Evolutionary conservation across 2,888 invertebrate species (phyloP).

Genomic region (Euproctis similis): DNA sequence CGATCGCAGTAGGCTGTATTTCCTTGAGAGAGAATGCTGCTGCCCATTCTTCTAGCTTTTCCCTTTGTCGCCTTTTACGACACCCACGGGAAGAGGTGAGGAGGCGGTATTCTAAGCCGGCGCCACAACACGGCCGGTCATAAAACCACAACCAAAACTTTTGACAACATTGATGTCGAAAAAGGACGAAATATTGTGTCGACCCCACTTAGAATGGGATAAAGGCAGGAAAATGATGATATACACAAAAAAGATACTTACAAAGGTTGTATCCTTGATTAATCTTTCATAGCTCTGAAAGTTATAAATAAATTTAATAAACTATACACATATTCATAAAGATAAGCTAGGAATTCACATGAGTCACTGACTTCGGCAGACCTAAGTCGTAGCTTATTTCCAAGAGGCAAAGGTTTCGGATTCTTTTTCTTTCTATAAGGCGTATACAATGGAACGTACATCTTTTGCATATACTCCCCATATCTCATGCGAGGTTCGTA

Average conservation of each 20-base stretch:
- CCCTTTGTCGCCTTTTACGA: too few species aligned
- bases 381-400: constrained; percentile 46
- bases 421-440: constrained; percentile 23
- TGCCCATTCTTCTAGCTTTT: too few species aligned
- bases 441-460: constrained; percentile 34
- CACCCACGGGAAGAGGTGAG: too few species aligned
- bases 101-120: too few species aligned
- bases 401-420: constrained; percentile 33
- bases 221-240: too few species aligned
- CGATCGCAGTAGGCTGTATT: too few species aligned
- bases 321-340: background rate
- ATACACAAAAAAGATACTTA: constrained; percentile 29
- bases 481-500: constrained; percentile 40
- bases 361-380: constrained; percentile 42
- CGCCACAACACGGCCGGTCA: too few species aligned
- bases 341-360: background rate
- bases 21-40: too few species aligned
- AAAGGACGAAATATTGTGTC: too few species aligned
- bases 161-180: too few species aligned
- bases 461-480: constrained; percentile 50
- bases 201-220: too few species aligned
- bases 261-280: constrained; percentile 34
- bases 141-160: too few species aligned
- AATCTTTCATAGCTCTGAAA: constrained; percentile 55
- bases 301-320: background rate